Evolutionary conservation across 2,888 invertebrate genomes (phyloP).

Genomic region (Myopa tessellatipennis): DNA sequence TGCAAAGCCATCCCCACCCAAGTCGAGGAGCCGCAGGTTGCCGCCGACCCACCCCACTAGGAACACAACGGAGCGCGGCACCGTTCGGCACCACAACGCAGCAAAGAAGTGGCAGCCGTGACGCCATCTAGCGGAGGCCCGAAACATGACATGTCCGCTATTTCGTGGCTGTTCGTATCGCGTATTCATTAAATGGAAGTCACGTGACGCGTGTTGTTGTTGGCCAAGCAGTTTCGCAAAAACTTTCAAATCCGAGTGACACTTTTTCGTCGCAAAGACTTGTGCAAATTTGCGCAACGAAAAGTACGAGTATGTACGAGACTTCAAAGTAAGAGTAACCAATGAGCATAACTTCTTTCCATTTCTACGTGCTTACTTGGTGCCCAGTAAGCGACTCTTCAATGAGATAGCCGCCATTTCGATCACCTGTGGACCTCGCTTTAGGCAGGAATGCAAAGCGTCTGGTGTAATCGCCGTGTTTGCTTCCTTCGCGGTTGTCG

Average conservation of each 20-base stretch:
- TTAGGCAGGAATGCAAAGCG: too few relatives aligned
- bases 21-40: constrained; percentile 22
- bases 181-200: constrained; percentile 38
- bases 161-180: not conserved
- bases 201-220: constrained; percentile 26
- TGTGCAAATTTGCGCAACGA: too few relatives aligned
- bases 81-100: constrained; percentile 17
- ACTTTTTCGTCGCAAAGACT: constrained; percentile 13
- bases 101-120: not conserved
- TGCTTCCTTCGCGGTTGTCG: constrained; percentile 8
- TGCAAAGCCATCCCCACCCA: constrained; percentile 29
- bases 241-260: constrained; percentile 37
- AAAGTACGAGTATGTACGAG: too few relatives aligned
- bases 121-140: not conserved
- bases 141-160: constrained; percentile 6
- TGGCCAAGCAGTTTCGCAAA: constrained; percentile 22
- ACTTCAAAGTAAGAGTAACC: too few relatives aligned
- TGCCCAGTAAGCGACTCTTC: too few relatives aligned
- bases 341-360: too few relatives aligned
- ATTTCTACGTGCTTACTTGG: too few relatives aligned
- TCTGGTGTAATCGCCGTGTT: not conserved
- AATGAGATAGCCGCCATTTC: too few relatives aligned
- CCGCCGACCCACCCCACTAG: constrained; percentile 40
- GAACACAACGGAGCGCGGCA: not conserved
- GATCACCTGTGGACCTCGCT: too few relatives aligned